Percentiles rank a stretch among this genome's conserved stretches.
Evolutionary conservation across 2,888 invertebrate genomes (phyloP).

Genomic region (Rhagophthalmus giganteus): DNA sequence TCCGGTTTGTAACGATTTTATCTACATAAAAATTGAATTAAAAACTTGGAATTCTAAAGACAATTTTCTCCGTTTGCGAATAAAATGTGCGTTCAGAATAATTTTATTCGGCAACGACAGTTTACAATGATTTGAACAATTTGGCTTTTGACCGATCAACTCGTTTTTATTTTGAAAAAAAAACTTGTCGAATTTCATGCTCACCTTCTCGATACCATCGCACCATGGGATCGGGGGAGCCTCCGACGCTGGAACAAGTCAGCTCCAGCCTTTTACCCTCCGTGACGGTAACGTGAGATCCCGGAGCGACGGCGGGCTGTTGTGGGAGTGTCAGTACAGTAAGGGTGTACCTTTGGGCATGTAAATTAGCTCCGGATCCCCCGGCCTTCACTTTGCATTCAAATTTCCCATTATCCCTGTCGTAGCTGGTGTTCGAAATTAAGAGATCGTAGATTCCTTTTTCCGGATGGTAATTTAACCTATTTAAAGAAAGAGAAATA

Average conservation of each 20-base stretch:
- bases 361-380: slow-evolving; percentile 80
- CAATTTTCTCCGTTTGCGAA: too few species aligned
- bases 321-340: slow-evolving; percentile 86
- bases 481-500: slow-evolving; percentile 46
- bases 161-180: too few species aligned
- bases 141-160: too few species aligned
- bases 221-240: slow-evolving; percentile 87
- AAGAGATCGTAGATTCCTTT: slow-evolving; percentile 86
- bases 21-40: too few species aligned
- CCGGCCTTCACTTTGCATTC: slow-evolving; percentile 86
- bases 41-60: too few species aligned
- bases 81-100: too few species aligned
- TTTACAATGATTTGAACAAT: too few species aligned
- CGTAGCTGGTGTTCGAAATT: slow-evolving; percentile 87
- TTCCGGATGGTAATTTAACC: slow-evolving; percentile 76
- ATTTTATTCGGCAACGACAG: too few species aligned
- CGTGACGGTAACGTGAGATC: slow-evolving; percentile 75
- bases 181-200: too few species aligned
- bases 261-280: slow-evolving; percentile 78
- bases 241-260: slow-evolving; percentile 81
- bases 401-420: slow-evolving; percentile 87
- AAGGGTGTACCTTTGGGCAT: slow-evolving; percentile 80
- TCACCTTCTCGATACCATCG: slow-evolving; percentile 77
- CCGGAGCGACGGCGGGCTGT: slow-evolving; percentile 76
- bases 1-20: too few species aligned